Conservation (phyloP, 2,113 vertebrate species). For the Oceanites oceanicus region DNA sequence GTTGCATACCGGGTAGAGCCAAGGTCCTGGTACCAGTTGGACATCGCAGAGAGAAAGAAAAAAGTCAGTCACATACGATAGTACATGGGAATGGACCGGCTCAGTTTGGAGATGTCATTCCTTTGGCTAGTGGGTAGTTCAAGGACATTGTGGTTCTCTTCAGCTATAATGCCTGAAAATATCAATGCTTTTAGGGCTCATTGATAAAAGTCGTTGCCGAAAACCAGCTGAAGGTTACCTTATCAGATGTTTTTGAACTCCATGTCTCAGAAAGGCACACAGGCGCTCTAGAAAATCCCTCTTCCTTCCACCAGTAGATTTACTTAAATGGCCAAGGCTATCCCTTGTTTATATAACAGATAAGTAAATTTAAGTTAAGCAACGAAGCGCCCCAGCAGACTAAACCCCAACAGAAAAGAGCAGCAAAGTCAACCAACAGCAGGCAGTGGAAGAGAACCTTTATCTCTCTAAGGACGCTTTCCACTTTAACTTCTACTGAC, state of each 20-base stretch:
- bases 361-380: slow-evolving; percentile 50
- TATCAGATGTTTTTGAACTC: slow-evolving; percentile 22
- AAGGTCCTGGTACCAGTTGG: background rate
- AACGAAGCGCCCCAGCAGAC: background rate
- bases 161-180: slow-evolving; percentile 20
- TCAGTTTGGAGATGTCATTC: background rate
- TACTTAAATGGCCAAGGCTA: background rate
- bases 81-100: background rate
- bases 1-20: background rate
- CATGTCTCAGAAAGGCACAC: slow-evolving; percentile 18
- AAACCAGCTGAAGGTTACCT: slow-evolving; percentile 30
- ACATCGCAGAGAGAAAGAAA: background rate
- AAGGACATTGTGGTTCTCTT: slow-evolving; percentile 21
- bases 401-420: slow-evolving; percentile 34
- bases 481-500: slow-evolving; percentile 46
- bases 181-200: slow-evolving; percentile 41
- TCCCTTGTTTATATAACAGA: slow-evolving; percentile 33
- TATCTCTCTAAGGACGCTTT: slow-evolving; percentile 21
- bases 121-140: background rate
- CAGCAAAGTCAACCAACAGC: background rate
- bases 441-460: background rate
- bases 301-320: background rate
- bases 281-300: slow-evolving; percentile 2
- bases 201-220: slow-evolving; percentile 29
- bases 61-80: background rate